Percentiles rank a stretch among this genome's conserved stretches.
phyloP scores from a whole-genome alignment of 2,113 vertebrate species.

The Carlito syrichta region DNA sequence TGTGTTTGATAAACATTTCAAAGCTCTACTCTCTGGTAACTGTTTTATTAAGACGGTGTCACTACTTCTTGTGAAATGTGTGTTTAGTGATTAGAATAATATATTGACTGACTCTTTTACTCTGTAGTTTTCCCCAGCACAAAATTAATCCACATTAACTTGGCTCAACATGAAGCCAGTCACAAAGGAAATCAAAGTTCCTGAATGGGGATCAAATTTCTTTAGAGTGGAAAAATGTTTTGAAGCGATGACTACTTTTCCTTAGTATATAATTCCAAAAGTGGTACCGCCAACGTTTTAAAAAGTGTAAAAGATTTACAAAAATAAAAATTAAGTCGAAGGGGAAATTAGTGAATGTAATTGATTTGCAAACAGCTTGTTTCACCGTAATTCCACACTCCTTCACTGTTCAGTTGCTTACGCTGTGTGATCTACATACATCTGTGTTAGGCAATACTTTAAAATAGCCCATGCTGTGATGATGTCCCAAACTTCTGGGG shows the following conservation, averaged over 20 bases:
- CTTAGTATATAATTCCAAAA: neutral
- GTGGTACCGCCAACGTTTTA: neutral
- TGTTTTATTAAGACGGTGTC: neutral
- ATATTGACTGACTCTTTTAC: neutral
- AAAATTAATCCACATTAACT: neutral
- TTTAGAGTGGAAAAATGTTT: neutral
- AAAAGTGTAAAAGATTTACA: neutral
- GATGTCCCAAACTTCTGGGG: neutral
- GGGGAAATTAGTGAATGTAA: neutral
- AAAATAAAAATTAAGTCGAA: neutral
- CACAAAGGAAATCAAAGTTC: neutral
- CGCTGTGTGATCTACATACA: no score
- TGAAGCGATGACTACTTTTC: neutral
- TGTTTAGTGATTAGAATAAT: neutral
- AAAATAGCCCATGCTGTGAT: neutral
- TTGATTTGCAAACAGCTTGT: neutral
- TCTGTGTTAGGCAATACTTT: neutral
- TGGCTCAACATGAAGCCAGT: neutral
- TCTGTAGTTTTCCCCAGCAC: neutral
- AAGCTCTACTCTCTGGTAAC: neutral
- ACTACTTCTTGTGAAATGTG: neutral
- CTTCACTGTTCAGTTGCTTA: neutral
- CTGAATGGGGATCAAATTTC: neutral
- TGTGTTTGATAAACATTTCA: neutral
- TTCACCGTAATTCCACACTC: neutral